Percentiles rank a stretch among this genome's conserved stretches.
These are phyloP conservation scores for Myiozetetes cayanensis DNA, from an alignment of 2,113 vertebrate species.

Conservation along the genomic window DNA sequence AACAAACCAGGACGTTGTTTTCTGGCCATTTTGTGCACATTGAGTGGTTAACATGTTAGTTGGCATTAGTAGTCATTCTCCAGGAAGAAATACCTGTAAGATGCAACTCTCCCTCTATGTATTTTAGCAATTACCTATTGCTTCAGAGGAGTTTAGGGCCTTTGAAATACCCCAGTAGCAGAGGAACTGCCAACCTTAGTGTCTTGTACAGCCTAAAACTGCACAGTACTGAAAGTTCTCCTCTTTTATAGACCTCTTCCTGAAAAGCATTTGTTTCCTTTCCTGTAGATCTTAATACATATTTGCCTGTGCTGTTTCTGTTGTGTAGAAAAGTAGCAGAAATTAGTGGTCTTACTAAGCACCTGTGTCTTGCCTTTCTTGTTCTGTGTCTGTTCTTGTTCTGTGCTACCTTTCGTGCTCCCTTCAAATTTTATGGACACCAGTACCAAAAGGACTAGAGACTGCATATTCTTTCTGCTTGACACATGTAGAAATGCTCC, in stretches of 20 bases:
- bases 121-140: background rate
- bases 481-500: background rate
- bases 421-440: background rate
- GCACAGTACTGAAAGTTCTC: background rate
- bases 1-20: background rate
- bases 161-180: background rate
- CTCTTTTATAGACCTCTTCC: no score
- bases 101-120: fast-evolving
- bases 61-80: background rate
- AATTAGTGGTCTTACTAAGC: background rate
- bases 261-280: background rate
- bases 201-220: background rate
- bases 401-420: background rate
- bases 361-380: background rate
- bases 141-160: background rate
- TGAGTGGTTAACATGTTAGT: background rate
- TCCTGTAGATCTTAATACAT: background rate
- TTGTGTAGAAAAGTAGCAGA: background rate
- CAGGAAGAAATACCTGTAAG: background rate
- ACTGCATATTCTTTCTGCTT: background rate
- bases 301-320: background rate
- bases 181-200: background rate
- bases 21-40: fast-evolving
- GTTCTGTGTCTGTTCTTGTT: no score
- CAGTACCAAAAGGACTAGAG: background rate